These are phyloP conservation scores for Apaloderma vittatum DNA, from an alignment of 2,113 vertebrate genomes.

Conservation along the genomic window DNA sequence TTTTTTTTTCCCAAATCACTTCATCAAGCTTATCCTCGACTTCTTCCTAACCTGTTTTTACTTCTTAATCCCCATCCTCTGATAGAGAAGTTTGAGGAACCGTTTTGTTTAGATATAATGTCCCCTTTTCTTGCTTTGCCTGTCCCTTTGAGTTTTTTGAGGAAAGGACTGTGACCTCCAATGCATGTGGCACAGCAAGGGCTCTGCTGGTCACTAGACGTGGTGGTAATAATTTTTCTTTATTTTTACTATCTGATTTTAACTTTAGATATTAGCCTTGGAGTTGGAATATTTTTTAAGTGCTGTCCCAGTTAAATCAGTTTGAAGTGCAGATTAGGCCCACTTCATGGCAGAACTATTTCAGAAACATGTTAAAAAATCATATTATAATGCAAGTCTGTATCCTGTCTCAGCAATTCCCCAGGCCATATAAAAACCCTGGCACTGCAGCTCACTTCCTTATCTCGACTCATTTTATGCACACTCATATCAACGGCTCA, in stretches of 20 bases:
- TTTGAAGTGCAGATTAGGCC: slow-evolving; percentile 19
- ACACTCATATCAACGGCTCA: background rate
- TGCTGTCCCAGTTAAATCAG: slow-evolving; percentile 1
- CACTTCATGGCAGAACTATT: slow-evolving; percentile 21
- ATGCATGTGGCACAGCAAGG: background rate
- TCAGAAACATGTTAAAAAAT: slow-evolving; percentile 27
- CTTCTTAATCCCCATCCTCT: background rate
- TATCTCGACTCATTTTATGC: background rate
- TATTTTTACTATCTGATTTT: background rate
- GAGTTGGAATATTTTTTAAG: background rate
- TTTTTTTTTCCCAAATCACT: background rate
- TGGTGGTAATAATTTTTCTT: background rate
- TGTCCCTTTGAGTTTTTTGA: background rate
- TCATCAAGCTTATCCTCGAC: background rate
- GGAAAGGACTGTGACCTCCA: background rate
- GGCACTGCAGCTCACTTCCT: background rate
- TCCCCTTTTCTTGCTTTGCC: background rate
- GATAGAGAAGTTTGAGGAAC: background rate
- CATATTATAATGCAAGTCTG: background rate
- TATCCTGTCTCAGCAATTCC: background rate
- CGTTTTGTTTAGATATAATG: background rate
- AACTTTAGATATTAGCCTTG: background rate
- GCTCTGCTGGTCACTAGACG: background rate
- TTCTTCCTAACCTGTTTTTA: background rate
- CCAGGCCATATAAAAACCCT: background rate